phyloP scores from a whole-genome alignment of 2,888 invertebrate species.

The Apamea crenata region DNA sequence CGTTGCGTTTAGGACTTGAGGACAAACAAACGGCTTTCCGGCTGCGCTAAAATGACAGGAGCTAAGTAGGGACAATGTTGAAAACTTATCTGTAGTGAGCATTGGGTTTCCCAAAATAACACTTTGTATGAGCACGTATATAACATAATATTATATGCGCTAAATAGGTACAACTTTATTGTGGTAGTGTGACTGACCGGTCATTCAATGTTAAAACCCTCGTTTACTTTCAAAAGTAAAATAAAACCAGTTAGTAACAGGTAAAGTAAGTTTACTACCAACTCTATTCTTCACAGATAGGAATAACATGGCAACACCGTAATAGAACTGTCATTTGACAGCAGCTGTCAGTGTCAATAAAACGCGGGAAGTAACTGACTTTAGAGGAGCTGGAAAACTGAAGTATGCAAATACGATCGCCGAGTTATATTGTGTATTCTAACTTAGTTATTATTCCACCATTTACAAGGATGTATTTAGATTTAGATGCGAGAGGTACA shows the following conservation, averaged over 20 bases:
- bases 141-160: too few relatives aligned
- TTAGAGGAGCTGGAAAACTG: slow-evolving; percentile 13
- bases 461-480: slow-evolving; percentile 39
- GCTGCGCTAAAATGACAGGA: slow-evolving; percentile 2
- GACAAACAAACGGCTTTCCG: slow-evolving; percentile 34
- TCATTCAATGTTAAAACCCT: neutral
- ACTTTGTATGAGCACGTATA: neutral
- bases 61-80: neutral
- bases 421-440: slow-evolving; percentile 3
- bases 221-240: neutral
- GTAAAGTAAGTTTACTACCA: neutral
- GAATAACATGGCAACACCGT: slow-evolving; percentile 11
- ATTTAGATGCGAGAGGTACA: slow-evolving; percentile 21
- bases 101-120: slow-evolving; percentile 22
- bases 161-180: slow-evolving; percentile 5
- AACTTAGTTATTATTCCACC: slow-evolving; percentile 7
- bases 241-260: too few relatives aligned
- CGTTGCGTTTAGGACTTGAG: slow-evolving; percentile 24
- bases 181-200: neutral
- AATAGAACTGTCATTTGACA: neutral
- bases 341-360: slow-evolving; percentile 28
- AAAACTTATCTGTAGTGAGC: neutral
- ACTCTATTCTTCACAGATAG: neutral
- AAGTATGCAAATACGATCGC: neutral
- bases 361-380: neutral